Base-by-base conservation (phyloP, 2,113 vertebrate species). In the Capreolus pygargus region DNA sequence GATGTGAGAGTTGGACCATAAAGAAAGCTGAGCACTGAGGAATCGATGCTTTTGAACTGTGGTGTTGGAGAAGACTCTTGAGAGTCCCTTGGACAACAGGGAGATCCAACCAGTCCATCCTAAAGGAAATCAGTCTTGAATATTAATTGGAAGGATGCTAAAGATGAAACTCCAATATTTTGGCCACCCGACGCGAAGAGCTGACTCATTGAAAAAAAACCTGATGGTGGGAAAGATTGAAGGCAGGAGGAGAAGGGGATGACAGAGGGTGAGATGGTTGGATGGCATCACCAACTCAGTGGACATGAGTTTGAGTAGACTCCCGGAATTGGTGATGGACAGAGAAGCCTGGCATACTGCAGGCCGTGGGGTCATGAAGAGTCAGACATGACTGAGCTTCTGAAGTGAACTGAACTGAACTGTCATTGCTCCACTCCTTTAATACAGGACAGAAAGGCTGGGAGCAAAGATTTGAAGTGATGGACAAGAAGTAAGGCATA, bases 261-360 rank as follows among this genome's bases (percentile, higher is more conserved):
- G 1, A 67, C n/a, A 67, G 64, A 67, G 39, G 39, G 64, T 36
- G 64, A 70, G n/a, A 4, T 36, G 9, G 64, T 11, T 70, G 17
- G 9, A 70, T 70, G 64, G 19, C 64, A 70, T 70, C 64, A 70
- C n/a, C 9, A 3, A 36, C 64, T 70, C 64, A 70, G 21, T 11
- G n/a, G 9, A 70, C 64, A 21, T 36, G n/a, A 67, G 17, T 36
- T 2, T 70, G 64, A 11, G n/a, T 36, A 70, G 21, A 5, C n/a
- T 70, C n/a, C 10, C 0, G 64, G 33, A 67, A 33, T 36, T 67
- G 64, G 33, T 36, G 17, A 67, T 67, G 33, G 64, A 67, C 64
- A 5, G 64, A 17, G 64, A 36, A 0, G 8, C 64, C 64, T 67
- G 4, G 4, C 2, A 2, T 67, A 0, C 33, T 36, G 1, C 17